Evolutionary conservation across 1,140 invertebrate genomes (phyloP).

Genomic region (Drosophila equinoxialis): DNA sequence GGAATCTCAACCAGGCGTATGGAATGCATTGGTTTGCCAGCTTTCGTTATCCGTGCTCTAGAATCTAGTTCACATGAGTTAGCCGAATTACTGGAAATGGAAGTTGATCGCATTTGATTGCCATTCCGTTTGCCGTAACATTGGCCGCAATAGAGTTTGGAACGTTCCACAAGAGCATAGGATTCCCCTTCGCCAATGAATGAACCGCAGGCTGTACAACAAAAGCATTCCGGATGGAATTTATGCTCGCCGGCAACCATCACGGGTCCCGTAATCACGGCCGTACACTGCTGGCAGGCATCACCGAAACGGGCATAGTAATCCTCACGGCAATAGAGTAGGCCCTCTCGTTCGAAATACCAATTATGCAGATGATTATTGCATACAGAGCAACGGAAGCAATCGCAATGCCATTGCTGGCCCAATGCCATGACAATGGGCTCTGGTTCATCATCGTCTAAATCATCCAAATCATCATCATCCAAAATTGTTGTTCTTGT

Average conservation of each 20-base stretch:
- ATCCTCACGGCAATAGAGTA: slow-evolving; percentile 94
- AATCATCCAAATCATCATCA: not conserved
- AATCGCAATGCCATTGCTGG: slow-evolving; percentile 94
- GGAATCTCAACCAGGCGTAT: slow-evolving; percentile 92
- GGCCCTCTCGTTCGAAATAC: slow-evolving; percentile 96
- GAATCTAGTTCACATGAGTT: slow-evolving; percentile 35
- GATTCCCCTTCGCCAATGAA: slow-evolving; percentile 96
- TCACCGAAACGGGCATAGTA: slow-evolving; percentile 95
- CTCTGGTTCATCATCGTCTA: slow-evolving; percentile 29
- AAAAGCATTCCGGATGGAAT: slow-evolving; percentile 97
- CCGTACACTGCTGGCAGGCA: slow-evolving; percentile 93
- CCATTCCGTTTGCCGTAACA: slow-evolving; percentile 86
- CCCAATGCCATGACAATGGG: slow-evolving; percentile 85
- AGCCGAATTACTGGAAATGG: not conserved
- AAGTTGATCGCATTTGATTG: not conserved
- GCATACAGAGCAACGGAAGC: slow-evolving; percentile 94
- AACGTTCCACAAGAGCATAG: slow-evolving; percentile 94
- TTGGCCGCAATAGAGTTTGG: slow-evolving; percentile 91
- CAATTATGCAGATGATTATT: slow-evolving; percentile 91
- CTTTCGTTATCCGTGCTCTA: slow-evolving; percentile 60
- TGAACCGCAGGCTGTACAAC: slow-evolving; percentile 90
- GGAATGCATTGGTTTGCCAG: slow-evolving; percentile 87
- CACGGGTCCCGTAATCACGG: slow-evolving; percentile 95
- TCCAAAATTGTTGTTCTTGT: not conserved
- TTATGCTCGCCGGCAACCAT: slow-evolving; percentile 97